Evolutionary conservation across 2,888 invertebrate genomes (phyloP).

Genomic region (Drosophila picticornis): DNA sequence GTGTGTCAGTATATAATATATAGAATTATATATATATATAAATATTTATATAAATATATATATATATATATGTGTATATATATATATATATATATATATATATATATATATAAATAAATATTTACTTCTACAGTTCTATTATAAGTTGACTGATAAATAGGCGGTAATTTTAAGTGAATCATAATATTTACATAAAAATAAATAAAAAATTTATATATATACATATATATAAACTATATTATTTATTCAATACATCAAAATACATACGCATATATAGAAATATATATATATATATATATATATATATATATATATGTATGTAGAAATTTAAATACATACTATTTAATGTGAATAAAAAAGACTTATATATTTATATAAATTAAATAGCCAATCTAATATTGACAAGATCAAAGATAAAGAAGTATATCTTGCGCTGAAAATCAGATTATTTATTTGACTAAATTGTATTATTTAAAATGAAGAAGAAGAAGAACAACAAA

Average conservation of each 20-base stretch:
- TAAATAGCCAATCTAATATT: slow-evolving; percentile 50
- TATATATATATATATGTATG: slow-evolving; percentile 44
- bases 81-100: slow-evolving; percentile 6
- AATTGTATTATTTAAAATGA: background rate
- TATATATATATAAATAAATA: slow-evolving; percentile 8
- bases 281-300: slow-evolving; percentile 41
- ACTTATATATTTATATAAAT: slow-evolving; percentile 62
- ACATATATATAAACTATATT: slow-evolving; percentile 20
- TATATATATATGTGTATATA: slow-evolving; percentile 5
- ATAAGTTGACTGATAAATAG: slow-evolving; percentile 71
- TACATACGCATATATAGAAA: slow-evolving; percentile 34
- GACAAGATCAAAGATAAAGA: slow-evolving; percentile 26
- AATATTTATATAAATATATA: slow-evolving; percentile 9
- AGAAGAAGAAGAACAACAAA: background rate
- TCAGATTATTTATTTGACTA: slow-evolving; percentile 16
- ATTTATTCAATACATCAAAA: slow-evolving; percentile 10
- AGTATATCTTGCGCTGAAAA: slow-evolving; percentile 54
- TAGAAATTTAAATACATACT: slow-evolving; percentile 27
- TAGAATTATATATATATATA: slow-evolving; percentile 1
- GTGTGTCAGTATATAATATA: slow-evolving; percentile 13
- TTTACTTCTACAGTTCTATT: too few species aligned
- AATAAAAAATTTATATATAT: slow-evolving; percentile 16
- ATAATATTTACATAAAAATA: slow-evolving; percentile 29
- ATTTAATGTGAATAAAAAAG: slow-evolving; percentile 72
- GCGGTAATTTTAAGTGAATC: slow-evolving; percentile 55